Percentiles rank a stretch among this genome's conserved stretches.
These are phyloP conservation scores for Drosophila guanche DNA, from an alignment of 1,140 invertebrate species.

Conservation along the genomic window DNA sequence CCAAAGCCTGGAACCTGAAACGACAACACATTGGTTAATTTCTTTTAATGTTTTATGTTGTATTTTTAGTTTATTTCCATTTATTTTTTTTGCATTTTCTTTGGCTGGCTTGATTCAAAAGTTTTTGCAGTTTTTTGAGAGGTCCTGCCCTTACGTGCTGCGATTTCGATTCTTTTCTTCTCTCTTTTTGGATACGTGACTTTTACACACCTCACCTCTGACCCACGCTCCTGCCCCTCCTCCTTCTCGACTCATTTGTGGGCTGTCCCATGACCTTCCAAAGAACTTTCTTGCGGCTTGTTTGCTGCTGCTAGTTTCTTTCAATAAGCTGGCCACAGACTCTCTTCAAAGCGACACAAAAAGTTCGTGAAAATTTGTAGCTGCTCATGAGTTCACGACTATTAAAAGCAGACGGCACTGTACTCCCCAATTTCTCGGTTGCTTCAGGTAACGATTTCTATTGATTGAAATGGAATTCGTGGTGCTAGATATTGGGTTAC, in stretches of 20 bases:
- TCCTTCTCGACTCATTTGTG: constrained; percentile 30
- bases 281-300: constrained; percentile 39
- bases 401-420: constrained; percentile 5
- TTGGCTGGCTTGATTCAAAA: constrained; percentile 30
- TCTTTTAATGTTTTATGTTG: constrained; percentile 15
- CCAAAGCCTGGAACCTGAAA: constrained; percentile 44
- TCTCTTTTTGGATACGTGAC: constrained; percentile 43
- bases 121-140: constrained; percentile 12
- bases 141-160: constrained; percentile 20
- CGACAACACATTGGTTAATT: constrained; percentile 56
- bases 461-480: too few species aligned
- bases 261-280: constrained; percentile 19
- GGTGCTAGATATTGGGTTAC: too few species aligned
- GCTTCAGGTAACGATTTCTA: too few species aligned
- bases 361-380: constrained; percentile 14
- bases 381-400: constrained; percentile 19
- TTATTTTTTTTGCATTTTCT: constrained; percentile 19
- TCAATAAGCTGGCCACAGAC: constrained; percentile 21
- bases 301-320: constrained; percentile 10
- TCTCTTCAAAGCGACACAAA: constrained; percentile 16
- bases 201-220: not conserved
- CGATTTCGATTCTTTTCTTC: constrained; percentile 40
- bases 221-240: too few species aligned
- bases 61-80: constrained; percentile 11
- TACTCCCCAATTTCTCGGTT: too few species aligned